Evolutionary conservation across 1,140 invertebrate genomes (phyloP).

Genomic region (Steinernema feltiae): DNA sequence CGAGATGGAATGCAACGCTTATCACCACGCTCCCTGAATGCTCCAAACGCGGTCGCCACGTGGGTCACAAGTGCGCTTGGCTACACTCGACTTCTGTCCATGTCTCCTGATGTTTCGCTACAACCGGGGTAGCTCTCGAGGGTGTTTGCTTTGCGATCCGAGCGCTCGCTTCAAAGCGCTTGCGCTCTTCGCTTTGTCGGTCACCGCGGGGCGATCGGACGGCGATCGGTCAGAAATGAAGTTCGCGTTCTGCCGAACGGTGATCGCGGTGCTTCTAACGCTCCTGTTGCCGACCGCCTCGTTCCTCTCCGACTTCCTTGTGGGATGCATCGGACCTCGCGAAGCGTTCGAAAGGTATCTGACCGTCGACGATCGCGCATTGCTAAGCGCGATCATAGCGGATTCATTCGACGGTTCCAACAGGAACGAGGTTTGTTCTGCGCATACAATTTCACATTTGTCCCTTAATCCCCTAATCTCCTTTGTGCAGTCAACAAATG

Average conservation of each 20-base stretch:
- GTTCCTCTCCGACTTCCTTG: not conserved
- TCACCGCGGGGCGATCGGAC: not conserved
- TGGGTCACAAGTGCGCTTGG: not conserved
- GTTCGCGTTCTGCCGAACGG: not conserved
- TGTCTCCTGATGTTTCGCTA: not conserved
- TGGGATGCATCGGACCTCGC: not conserved
- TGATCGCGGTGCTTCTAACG: not conserved
- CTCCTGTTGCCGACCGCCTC: not conserved
- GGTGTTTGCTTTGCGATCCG: not conserved
- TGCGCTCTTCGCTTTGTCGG: not conserved
- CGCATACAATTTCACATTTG: too few relatives aligned
- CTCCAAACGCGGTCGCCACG: not conserved
- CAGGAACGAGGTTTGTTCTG: not conserved
- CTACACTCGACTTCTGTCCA: not conserved
- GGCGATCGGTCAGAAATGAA: not conserved
- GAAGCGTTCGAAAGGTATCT: not conserved
- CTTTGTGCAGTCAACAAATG: too few relatives aligned
- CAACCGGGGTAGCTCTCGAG: not conserved
- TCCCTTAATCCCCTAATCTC: too few relatives aligned
- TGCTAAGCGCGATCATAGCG: not conserved
- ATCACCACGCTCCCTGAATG: not conserved
- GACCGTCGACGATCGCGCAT: not conserved
- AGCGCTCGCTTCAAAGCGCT: not conserved
- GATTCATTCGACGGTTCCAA: not conserved
- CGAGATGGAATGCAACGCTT: not conserved